Evolutionary conservation across 35 echinoderm and acorn worm genomes (phyloP).

Genomic region (Diadema setosum): DNA sequence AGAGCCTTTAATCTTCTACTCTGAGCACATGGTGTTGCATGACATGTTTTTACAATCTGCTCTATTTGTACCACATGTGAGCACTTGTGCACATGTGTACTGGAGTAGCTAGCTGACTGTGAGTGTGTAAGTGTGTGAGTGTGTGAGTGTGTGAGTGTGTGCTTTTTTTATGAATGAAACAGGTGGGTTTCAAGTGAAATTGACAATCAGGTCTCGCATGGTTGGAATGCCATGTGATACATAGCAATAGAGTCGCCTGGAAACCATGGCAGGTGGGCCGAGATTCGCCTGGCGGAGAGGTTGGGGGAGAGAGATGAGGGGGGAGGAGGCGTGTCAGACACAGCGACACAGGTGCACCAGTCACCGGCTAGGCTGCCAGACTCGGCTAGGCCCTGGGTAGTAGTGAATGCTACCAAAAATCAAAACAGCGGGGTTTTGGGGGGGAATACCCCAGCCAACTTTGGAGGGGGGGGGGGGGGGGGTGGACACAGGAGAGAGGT

Average conservation of each 20-base stretch:
- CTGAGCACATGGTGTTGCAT: too few species aligned
- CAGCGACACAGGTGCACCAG: slow-evolving; percentile 3
- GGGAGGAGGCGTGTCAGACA: background rate
- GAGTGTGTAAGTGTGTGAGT: background rate
- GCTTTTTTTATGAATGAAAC: background rate
- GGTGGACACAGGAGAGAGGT: background rate
- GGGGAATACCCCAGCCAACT: background rate
- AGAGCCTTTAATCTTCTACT: too few species aligned
- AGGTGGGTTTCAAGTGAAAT: background rate
- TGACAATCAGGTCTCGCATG: background rate
- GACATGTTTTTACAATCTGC: too few species aligned
- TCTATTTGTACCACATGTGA: too few species aligned
- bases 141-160: background rate
- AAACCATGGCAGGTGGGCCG: too few species aligned
- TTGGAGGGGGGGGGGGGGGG: background rate
- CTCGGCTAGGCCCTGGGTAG: background rate
- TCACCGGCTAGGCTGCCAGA: background rate
- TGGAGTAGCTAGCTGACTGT: background rate
- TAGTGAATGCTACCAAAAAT: too few species aligned
- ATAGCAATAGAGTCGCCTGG: too few species aligned
- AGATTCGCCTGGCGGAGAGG: background rate
- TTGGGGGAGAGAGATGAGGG: background rate
- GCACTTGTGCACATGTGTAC: too few species aligned
- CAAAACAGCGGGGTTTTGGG: background rate
- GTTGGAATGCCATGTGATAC: slow-evolving; percentile 3